Evolutionary conservation across 2,888 invertebrate genomes (phyloP), one percentile per base, ranked within the genome.

Genomic region (Euplagia quadripunctaria): DNA sequence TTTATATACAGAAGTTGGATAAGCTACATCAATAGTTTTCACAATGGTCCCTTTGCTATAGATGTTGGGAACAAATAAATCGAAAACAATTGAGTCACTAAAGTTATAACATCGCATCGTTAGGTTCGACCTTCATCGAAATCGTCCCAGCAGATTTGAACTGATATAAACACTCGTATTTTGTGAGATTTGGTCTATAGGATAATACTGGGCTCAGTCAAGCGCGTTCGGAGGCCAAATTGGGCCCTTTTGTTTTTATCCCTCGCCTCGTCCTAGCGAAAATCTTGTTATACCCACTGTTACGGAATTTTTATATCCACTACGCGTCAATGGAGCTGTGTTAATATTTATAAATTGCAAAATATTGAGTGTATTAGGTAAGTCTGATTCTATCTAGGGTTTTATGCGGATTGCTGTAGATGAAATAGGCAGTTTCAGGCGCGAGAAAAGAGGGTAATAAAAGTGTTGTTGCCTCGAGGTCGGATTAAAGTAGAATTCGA

Each of bases 201-300:
- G 89, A 90, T 91, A 89, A 89, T 89, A 85, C 85, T 75, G 84
- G 81, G 91, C 91, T 93, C 92, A 93, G 88, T 88, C 89, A 88
- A 86, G 89, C 89, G 87, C 84, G 85, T 85, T 89, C 80, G 84
- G 82, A 87, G 87, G 88, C 88, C 88, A 88, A 93, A 92, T 91
- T 91, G 89, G 85, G 87, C 89, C 88, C 88, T 91, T 70, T 91
- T 92, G 91, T 92, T 90, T 89, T 89, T 88, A 90, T 90, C 90
- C 90, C 82, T 79, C 75, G 80, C 82, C 87, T 88, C 85, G 85
- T 74, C 84, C 83, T 80, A 75, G 72, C 77, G 82, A 82, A 91
- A 92, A 93, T 93, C 92, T 91, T 90, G 91, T 92, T 84, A 79
- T 73, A 77, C 64, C 75, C 76, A 79, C 81, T 88, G 86, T 88